Percentiles rank a stretch among this genome's conserved stretches.
Evolutionary conservation across 2,888 invertebrate species (phyloP).

Genomic region (Nephrocerus scutellatus): DNA sequence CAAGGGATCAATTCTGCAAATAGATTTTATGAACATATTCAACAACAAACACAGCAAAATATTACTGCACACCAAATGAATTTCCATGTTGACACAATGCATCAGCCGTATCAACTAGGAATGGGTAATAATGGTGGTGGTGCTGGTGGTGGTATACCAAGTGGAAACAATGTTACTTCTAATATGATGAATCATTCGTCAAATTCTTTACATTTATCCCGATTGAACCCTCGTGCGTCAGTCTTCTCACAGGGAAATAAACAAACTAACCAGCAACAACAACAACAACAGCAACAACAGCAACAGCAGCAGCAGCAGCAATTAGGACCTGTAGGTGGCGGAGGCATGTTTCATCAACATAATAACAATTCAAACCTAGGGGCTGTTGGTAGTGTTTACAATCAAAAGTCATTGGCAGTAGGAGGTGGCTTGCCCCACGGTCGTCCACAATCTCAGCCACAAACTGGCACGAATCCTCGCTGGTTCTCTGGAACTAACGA

Average conservation of each 20-base stretch:
- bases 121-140: conserved; percentile 23
- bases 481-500: no score
- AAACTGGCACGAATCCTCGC: conserved; percentile 37
- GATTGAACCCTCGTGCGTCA: conserved; percentile 74
- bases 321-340: conserved; percentile 22
- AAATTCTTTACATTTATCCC: conserved; percentile 53
- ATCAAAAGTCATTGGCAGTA: conserved; percentile 21
- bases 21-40: conserved; percentile 36
- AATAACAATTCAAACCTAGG: conserved; percentile 28
- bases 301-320: conserved; percentile 24
- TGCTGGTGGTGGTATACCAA: conserved; percentile 12
- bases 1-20: no score
- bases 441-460: conserved; percentile 37
- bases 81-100: conserved; percentile 33
- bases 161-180: no score
- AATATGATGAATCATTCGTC: conserved; percentile 32
- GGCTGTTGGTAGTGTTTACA: conserved; percentile 22
- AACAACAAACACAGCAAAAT: conserved; percentile 9
- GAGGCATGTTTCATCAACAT: conserved; percentile 33
- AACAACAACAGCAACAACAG: conserved; percentile 21
- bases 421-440: conserved; percentile 29
- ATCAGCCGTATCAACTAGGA: conserved; percentile 26
- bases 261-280: conserved; percentile 22
- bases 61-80: conserved; percentile 29
- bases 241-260: conserved; percentile 54